phyloP scores from a whole-genome alignment of 2,888 invertebrate genomes.

The Chaitophorus viminalis region DNA sequence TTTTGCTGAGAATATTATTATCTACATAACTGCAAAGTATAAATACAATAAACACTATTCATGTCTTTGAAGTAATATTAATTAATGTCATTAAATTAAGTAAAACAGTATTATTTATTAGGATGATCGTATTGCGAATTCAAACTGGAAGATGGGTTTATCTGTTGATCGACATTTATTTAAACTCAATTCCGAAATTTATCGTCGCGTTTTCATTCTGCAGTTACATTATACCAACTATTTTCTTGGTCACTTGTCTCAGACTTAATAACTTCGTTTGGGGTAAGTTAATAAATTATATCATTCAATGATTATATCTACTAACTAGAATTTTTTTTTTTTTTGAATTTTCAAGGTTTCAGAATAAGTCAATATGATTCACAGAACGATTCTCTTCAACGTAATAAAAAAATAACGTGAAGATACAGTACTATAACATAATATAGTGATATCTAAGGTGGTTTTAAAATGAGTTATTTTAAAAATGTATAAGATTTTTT shows the following conservation, averaged over 20 bases:
- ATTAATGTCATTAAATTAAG: not conserved
- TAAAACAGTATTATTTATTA: not conserved
- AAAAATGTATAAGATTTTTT: not conserved
- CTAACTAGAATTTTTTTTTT: constrained; percentile 12
- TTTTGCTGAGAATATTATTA: too few species aligned
- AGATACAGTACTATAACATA: not conserved
- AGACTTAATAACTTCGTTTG: constrained; percentile 34
- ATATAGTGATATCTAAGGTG: not conserved
- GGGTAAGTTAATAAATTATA: constrained; percentile 37
- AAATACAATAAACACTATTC: too few species aligned
- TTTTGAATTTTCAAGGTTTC: constrained; percentile 22
- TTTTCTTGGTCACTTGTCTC: constrained; percentile 29
- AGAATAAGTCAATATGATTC: not conserved
- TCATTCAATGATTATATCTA: not conserved
- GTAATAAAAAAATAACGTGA: constrained; percentile 28
- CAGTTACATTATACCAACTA: constrained; percentile 36
- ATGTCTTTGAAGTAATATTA: not conserved
- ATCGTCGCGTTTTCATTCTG: constrained; percentile 46
- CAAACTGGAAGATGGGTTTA: constrained; percentile 49
- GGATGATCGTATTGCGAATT: constrained; percentile 26
- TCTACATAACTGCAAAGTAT: too few species aligned
- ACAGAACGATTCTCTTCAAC: not conserved
- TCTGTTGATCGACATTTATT: constrained; percentile 38
- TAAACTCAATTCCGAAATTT: constrained; percentile 24
- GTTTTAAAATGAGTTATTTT: not conserved